Percentiles rank a stretch among this genome's conserved stretches.
These are phyloP conservation scores for Ommatoiulus sabulosus DNA, from an alignment of 2,888 invertebrate genomes.

Conservation along the genomic window DNA sequence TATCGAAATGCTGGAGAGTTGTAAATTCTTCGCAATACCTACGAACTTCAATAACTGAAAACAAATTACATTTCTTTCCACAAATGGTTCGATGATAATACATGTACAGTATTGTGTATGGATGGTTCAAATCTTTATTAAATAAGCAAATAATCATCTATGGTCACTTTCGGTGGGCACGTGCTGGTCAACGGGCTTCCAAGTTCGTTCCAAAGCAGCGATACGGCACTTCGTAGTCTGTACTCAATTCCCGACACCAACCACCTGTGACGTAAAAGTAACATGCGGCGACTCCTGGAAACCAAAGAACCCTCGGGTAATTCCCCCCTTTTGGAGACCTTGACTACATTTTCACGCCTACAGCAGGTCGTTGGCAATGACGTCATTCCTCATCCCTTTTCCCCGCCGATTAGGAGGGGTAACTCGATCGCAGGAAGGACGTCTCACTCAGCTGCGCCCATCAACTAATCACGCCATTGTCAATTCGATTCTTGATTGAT, in stretches of 20 bases:
- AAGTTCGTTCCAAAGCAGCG: no score
- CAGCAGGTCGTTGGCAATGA: background rate
- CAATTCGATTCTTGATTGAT: background rate
- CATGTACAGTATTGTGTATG: no score
- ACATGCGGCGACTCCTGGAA: background rate
- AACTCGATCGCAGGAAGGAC: background rate
- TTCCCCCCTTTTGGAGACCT: background rate
- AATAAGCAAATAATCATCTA: no score
- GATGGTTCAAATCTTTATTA: no score
- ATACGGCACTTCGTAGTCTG: no score
- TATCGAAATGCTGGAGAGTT: no score
- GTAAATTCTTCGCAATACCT: no score
- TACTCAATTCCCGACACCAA: background rate
- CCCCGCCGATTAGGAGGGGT: background rate
- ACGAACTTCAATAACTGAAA: no score
- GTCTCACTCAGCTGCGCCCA: slow-evolving; percentile 1
- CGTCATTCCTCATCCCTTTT: background rate
- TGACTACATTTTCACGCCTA: background rate
- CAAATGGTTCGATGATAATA: no score
- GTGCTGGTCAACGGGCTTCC: no score
- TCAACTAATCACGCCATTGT: slow-evolving; percentile 32
- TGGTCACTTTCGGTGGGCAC: no score
- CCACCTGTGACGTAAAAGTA: background rate
- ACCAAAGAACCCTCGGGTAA: background rate
- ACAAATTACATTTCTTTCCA: no score